These are phyloP conservation scores for Pelusios castaneus DNA, from an alignment of 2,113 vertebrate genomes.

Conservation along the genomic window DNA sequence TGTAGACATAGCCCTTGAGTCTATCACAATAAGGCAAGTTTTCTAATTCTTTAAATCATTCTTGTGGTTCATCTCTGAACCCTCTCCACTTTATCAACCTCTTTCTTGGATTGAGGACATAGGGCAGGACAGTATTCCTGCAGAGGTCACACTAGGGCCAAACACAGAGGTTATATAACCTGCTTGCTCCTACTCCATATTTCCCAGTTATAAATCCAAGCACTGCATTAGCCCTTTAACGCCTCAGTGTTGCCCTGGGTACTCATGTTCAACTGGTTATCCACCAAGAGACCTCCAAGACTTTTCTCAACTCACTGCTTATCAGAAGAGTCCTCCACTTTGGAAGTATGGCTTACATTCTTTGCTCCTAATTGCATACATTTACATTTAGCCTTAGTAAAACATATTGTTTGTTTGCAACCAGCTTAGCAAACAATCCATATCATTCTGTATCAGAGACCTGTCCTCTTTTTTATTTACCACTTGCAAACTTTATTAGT, in stretches of 20 bases:
- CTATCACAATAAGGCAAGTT: slow-evolving; percentile 13
- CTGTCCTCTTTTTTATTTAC: background rate
- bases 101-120: background rate
- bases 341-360: fast-evolving
- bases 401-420: background rate
- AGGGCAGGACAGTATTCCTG: background rate
- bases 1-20: too few relatives aligned
- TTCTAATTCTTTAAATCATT: background rate
- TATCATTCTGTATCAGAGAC: background rate
- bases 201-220: background rate
- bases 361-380: background rate
- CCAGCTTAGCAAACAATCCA: background rate
- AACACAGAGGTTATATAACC: background rate
- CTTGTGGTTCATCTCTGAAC: background rate
- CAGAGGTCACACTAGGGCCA: background rate
- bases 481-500: background rate
- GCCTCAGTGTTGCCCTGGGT: background rate
- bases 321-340: background rate
- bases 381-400: background rate
- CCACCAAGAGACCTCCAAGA: background rate
- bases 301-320: background rate
- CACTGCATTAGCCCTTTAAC: background rate
- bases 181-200: background rate
- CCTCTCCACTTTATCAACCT: background rate
- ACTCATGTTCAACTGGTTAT: background rate